Conservation (phyloP, 2,113 vertebrate genomes). For the Phalacrocorax brasilianus region DNA sequence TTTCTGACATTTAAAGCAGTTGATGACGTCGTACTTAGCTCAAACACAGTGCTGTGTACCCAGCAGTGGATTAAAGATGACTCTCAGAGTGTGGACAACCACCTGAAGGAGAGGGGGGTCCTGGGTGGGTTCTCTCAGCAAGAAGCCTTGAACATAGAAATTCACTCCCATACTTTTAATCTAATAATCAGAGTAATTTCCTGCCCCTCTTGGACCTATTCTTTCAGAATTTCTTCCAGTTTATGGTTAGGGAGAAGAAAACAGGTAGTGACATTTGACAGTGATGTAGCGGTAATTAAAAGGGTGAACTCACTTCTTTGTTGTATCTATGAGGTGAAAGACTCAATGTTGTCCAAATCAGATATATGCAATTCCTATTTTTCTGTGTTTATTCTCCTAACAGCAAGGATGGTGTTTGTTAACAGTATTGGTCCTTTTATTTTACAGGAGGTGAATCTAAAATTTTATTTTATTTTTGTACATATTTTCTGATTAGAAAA, state of each 20-base stretch:
- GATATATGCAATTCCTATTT: not conserved
- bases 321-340: not conserved
- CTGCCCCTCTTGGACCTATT: not conserved
- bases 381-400: not conserved
- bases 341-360: not conserved
- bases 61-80: not conserved
- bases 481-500: not conserved
- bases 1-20: not conserved
- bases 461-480: not conserved
- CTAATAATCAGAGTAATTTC: not conserved
- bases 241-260: not conserved
- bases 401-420: not conserved
- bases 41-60: fast-evolving
- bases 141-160: not conserved
- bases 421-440: not conserved
- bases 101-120: not conserved
- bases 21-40: not conserved
- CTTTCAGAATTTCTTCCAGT: not conserved
- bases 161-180: not conserved
- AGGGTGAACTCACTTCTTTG: not conserved
- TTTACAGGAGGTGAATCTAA: not conserved
- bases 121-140: not conserved
- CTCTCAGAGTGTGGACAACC: too few relatives aligned
- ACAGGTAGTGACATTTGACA: not conserved
- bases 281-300: not conserved